Evolutionary conservation across 2,888 invertebrate species (phyloP), one percentile per base, ranked within the genome.

Genomic region (Leistus spinibarbis): DNA sequence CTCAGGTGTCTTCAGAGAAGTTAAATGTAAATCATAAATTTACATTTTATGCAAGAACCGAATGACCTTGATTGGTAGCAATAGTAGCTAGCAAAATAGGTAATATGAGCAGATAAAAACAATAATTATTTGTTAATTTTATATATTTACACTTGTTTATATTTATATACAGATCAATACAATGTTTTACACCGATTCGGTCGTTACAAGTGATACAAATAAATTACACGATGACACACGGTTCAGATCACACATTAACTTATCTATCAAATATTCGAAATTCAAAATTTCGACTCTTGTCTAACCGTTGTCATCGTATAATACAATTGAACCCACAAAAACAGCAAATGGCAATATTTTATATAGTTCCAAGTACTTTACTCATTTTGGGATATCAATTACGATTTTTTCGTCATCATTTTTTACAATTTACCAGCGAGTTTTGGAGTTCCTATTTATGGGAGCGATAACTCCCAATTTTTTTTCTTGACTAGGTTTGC

Each of bases 361-460:
- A 69, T 75, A 75, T 75, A 69, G 73, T 75, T 76, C 76, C 66
- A 72, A 64, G 63, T 76, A 70, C 67, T 77, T 77, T 75, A 76
- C 76, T 80, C 79, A 79, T 79, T 80, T 78, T 76, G 76, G 76
- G 69, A 71, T 77, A 76, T 79, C 77, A 77, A 81, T 78, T 76
- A 76, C 78, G 72, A 69, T 69, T 71, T 78, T 79, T 77, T 76
- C 76, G 82, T 83, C 81, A 82, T 88, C n/a, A 87, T 89, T 89
- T 90, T 89, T 90, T 90, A 89, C 88, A 89, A 89, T 89, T 90
- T 89, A 91, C 90, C 90, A 91, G 91, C 91, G 91, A 91, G 91
- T 91, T 90, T 91, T 90, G 90, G 90, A 91, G 90, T 91, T 91
- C 90, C 91, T 90, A 90, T 90, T 88, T 83, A 87, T 87, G 89